These are phyloP conservation scores for Acanthochromis polyacanthus DNA, from an alignment of 2,113 vertebrate species.

Conservation along the genomic window DNA sequence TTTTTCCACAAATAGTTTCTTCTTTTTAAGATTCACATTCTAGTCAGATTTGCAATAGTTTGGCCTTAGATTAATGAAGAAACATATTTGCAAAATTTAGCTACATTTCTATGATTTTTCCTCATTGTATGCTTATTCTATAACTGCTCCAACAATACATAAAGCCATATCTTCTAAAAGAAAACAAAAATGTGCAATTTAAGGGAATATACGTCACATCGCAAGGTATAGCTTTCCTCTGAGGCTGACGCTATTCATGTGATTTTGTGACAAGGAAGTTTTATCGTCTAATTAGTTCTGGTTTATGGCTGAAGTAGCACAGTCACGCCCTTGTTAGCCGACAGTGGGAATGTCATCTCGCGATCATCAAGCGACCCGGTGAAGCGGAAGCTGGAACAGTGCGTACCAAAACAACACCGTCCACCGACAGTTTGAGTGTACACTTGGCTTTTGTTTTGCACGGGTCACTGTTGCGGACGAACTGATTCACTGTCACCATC, in stretches of 20 bases:
- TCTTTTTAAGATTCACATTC: too few species aligned
- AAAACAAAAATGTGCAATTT: too few species aligned
- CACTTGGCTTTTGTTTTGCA: conserved; percentile 55
- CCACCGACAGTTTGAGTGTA: conserved; percentile 48
- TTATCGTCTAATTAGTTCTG: conserved; percentile 35
- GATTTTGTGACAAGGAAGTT: conserved; percentile 13
- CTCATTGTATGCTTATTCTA: too few species aligned
- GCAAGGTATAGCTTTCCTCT: not conserved
- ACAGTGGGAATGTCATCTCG: conserved; percentile 57
- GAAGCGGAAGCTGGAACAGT: conserved; percentile 71
- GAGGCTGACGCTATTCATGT: not conserved
- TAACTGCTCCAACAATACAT: too few species aligned
- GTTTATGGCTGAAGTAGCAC: conserved; percentile 45
- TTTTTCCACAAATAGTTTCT: too few species aligned
- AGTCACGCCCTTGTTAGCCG: conserved; percentile 63
- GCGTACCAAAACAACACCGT: conserved; percentile 60
- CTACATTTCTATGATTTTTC: not conserved
- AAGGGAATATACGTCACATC: too few species aligned
- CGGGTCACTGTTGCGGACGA: conserved; percentile 11
- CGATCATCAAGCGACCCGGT: conserved; percentile 35
- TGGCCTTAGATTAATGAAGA: not conserved
- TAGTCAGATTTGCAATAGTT: too few species aligned
- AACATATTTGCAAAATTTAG: not conserved
- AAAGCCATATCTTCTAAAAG: too few species aligned
- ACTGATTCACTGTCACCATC: conserved; percentile 10